Evolutionary conservation across 2,113 vertebrate genomes (phyloP).

Genomic region (Proteles cristata): DNA sequence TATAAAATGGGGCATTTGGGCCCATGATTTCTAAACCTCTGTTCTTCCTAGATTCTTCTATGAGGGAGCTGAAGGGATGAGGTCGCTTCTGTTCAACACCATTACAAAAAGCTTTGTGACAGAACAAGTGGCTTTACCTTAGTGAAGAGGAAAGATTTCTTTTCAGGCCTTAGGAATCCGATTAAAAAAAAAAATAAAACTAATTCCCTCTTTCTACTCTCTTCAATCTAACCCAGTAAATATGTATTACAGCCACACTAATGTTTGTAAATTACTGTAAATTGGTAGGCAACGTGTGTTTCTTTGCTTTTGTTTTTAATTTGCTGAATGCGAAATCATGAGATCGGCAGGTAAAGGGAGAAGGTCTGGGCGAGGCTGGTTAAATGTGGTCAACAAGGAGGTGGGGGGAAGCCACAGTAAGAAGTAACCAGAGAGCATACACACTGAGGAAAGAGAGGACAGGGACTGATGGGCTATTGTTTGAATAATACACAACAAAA

Average conservation of each 20-base stretch:
- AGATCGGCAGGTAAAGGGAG: not conserved
- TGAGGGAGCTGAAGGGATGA: not conserved
- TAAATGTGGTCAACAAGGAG: not conserved
- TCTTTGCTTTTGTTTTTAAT: not conserved
- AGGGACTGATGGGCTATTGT: not conserved
- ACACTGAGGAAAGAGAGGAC: not conserved
- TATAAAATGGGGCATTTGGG: not conserved
- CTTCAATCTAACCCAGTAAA: not conserved
- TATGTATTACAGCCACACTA: not conserved
- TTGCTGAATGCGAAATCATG: constrained; percentile 16
- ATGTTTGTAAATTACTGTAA: not conserved
- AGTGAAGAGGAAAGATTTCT: constrained; percentile 15
- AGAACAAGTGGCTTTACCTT: not conserved
- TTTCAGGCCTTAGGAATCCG: not conserved
- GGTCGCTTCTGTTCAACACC: not conserved
- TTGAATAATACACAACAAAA: constrained; percentile 17
- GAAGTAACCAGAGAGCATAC: not conserved
- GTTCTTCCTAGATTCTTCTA: constrained; percentile 7
- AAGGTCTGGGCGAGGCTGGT: not conserved
- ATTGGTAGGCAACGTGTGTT: not conserved
- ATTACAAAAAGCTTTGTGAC: constrained; percentile 18
- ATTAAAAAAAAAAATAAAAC: not conserved
- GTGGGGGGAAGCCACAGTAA: not conserved
- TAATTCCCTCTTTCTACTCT: not conserved
- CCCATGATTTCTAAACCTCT: not conserved